Percentiles rank a stretch among this genome's conserved stretches.
Evolutionary conservation across 2,888 invertebrate genomes (phyloP).

Genomic region (Dugesia japonica): DNA sequence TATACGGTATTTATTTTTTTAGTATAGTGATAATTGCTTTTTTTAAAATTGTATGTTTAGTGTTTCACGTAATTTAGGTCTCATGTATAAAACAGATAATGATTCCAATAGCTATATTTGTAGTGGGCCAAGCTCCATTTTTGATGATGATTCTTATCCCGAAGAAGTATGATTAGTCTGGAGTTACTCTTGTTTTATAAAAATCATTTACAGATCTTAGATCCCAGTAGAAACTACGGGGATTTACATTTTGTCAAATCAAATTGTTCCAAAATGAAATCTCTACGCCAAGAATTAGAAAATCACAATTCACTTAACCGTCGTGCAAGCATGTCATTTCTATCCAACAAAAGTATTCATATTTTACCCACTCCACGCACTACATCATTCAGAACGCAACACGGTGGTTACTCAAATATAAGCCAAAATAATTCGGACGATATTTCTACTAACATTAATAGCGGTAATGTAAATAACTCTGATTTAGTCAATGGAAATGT

Average conservation of each 20-base stretch:
- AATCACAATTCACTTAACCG: not conserved
- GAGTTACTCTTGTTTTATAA: not conserved
- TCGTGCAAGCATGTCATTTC: not conserved
- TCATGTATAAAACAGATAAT: not conserved
- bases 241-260: not conserved
- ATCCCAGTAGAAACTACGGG: not conserved
- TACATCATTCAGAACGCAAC: not conserved
- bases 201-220: not conserved
- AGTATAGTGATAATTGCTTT: too few relatives aligned
- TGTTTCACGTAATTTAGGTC: not conserved
- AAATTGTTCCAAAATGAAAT: not conserved
- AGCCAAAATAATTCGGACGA: not conserved
- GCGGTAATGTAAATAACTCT: not conserved
- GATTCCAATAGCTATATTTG: not conserved
- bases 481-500: not conserved
- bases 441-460: not conserved
- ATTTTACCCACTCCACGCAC: not conserved
- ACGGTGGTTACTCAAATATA: not conserved
- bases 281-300: not conserved
- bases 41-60: too few relatives aligned
- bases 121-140: not conserved
- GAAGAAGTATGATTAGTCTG: not conserved
- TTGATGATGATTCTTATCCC: not conserved
- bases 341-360: not conserved
- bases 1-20: too few relatives aligned